These are phyloP conservation scores for Phlogophora meticulosa DNA, from an alignment of 2,888 invertebrate species.

Conservation along the genomic window DNA sequence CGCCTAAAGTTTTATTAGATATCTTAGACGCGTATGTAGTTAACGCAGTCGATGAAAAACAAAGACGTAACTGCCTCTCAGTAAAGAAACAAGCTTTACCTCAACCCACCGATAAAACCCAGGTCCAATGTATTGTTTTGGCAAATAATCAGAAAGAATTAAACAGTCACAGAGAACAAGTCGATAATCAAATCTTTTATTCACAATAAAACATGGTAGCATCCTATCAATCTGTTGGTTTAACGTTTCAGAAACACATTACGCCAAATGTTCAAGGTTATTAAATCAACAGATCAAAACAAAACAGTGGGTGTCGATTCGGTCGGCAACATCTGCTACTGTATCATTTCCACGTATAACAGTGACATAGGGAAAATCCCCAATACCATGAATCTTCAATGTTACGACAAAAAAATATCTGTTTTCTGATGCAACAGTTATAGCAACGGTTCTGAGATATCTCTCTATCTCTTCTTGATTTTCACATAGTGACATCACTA, in stretches of 20 bases:
- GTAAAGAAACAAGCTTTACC: slow-evolving; percentile 13
- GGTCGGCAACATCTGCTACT: slow-evolving; percentile 10
- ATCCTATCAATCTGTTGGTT: slow-evolving; percentile 19
- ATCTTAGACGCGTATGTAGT: not conserved
- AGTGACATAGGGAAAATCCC: not conserved
- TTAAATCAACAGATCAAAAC: not conserved
- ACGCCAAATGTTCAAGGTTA: slow-evolving; percentile 25
- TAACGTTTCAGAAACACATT: slow-evolving; percentile 16
- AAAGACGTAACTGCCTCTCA: not conserved
- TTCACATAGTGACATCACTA: no score
- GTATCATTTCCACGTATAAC: not conserved
- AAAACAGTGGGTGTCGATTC: not conserved
- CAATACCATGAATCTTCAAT: slow-evolving; percentile 7
- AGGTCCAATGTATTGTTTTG: slow-evolving; percentile 31
- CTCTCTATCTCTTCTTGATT: not conserved
- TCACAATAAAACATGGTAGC: slow-evolving; percentile 35
- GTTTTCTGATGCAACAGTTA: no score
- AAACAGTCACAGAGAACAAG: slow-evolving; percentile 11
- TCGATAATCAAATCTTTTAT: slow-evolving; percentile 41
- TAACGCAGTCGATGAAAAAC: not conserved
- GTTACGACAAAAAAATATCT: not conserved
- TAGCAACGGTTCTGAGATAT: not conserved
- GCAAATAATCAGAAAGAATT: slow-evolving; percentile 46
- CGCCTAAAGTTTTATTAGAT: no score
- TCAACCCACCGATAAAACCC: slow-evolving; percentile 23